These are phyloP conservation scores for Temnothorax nylanderi DNA, from an alignment of 1,140 invertebrate species.

Conservation along the genomic window DNA sequence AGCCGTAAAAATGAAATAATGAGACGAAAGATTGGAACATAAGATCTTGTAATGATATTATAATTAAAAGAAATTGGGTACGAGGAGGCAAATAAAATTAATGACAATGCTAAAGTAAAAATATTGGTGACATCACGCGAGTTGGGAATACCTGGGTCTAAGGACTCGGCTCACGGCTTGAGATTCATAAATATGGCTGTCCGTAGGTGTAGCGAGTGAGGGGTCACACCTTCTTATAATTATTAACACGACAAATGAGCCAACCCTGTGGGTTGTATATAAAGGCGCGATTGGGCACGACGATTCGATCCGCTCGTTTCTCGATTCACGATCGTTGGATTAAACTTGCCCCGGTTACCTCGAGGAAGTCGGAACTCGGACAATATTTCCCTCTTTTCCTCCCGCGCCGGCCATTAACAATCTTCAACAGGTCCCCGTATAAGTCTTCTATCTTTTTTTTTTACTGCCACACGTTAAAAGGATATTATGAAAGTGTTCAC, in stretches of 20 bases:
- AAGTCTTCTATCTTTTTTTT: neutral
- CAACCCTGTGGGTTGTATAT: constrained; percentile 70
- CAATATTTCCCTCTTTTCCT: constrained; percentile 41
- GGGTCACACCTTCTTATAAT: constrained; percentile 83
- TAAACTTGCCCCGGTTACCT: neutral
- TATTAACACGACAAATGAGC: constrained; percentile 83
- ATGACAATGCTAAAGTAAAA: neutral
- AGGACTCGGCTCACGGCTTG: constrained; percentile 57
- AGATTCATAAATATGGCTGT: constrained; percentile 80
- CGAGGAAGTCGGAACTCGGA: constrained; percentile 8
- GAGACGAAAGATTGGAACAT: neutral
- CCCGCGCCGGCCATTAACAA: constrained; percentile 12
- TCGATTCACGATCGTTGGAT: constrained; percentile 55
- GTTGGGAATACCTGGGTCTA: constrained; percentile 64
- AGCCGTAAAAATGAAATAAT: neutral
- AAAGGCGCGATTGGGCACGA: constrained; percentile 64
- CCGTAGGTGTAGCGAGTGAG: constrained; percentile 79
- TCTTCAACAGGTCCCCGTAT: neutral
- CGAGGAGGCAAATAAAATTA: constrained; percentile 6
- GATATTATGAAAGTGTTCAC: constrained; percentile 35
- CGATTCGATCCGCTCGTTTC: constrained; percentile 69
- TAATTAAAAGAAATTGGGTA: neutral
- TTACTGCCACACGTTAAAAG: constrained; percentile 34
- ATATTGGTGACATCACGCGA: neutral
- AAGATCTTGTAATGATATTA: neutral